Percentiles rank a stretch among this genome's conserved stretches.
Evolutionary conservation across 2,888 invertebrate genomes (phyloP).

Genomic region (Hecatera dysodea): DNA sequence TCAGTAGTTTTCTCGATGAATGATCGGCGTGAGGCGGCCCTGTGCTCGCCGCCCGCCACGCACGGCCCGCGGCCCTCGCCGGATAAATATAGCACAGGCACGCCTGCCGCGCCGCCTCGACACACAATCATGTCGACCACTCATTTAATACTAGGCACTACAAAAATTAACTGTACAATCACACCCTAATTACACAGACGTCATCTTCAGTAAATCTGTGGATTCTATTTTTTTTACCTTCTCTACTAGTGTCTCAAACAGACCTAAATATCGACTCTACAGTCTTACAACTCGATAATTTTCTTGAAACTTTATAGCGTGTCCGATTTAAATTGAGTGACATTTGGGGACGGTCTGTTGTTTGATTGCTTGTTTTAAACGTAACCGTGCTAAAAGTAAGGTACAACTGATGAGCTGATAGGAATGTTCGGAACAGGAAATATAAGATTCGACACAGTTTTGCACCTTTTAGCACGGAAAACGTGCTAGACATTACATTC

Average conservation of each 20-base stretch:
- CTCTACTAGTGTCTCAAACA: not conserved
- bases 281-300: not conserved
- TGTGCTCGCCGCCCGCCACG: slow-evolving; percentile 72
- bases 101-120: slow-evolving; percentile 82
- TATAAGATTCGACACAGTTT: slow-evolving; percentile 38
- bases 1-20: slow-evolving; percentile 77
- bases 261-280: not conserved
- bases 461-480: slow-evolving; percentile 44
- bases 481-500: slow-evolving; percentile 55
- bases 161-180: slow-evolving; percentile 62
- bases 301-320: not conserved
- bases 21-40: slow-evolving; percentile 80
- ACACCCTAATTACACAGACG: slow-evolving; percentile 33
- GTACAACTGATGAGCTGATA: slow-evolving; percentile 8
- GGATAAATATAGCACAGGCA: slow-evolving; percentile 88
- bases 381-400: not conserved
- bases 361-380: slow-evolving; percentile 4
- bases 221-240: not conserved
- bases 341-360: slow-evolving; percentile 13
- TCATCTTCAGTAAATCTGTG: not conserved
- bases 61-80: slow-evolving; percentile 83
- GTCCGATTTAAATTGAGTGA: not conserved
- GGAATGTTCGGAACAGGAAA: slow-evolving; percentile 35
- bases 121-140: slow-evolving; percentile 85
- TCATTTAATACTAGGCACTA: slow-evolving; percentile 74